Conservation (phyloP, 2,888 invertebrate genomes). For the Clivina fossor region DNA sequence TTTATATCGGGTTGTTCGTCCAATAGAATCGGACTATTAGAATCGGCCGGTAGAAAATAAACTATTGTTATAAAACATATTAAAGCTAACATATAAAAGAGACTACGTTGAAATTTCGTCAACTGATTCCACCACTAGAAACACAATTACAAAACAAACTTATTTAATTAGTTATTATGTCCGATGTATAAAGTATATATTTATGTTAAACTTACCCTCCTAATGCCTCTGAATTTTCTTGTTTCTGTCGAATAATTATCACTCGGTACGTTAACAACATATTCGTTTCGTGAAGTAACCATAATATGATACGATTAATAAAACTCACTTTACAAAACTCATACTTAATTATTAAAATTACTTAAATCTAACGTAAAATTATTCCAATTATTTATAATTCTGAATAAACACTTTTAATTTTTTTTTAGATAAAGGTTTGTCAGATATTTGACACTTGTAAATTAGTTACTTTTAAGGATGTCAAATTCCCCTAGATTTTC, state of each 20-base stretch:
- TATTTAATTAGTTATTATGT: slow-evolving; percentile 18
- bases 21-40: slow-evolving; percentile 43
- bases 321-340: slow-evolving; percentile 25
- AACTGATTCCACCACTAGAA: slow-evolving; percentile 85
- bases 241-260: slow-evolving; percentile 37
- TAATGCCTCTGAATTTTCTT: slow-evolving; percentile 39
- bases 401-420: not conserved
- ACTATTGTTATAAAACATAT: slow-evolving; percentile 62
- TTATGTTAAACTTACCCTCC: slow-evolving; percentile 39
- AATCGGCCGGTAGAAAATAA: slow-evolving; percentile 60
- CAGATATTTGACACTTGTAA: too few species aligned
- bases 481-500: too few species aligned
- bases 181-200: slow-evolving; percentile 6
- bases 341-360: slow-evolving; percentile 4
- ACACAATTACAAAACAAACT: slow-evolving; percentile 25
- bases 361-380: not conserved
- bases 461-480: too few species aligned
- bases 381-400: not conserved
- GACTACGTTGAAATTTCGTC: slow-evolving; percentile 78
- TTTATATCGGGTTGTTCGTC: slow-evolving; percentile 40
- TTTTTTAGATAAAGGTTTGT: too few species aligned
- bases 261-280: slow-evolving; percentile 37
- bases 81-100: slow-evolving; percentile 66
- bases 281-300: slow-evolving; percentile 38
- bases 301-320: slow-evolving; percentile 30